Base-by-base conservation (phyloP, 2,888 invertebrate species). In the Drosophila picticornis region DNA sequence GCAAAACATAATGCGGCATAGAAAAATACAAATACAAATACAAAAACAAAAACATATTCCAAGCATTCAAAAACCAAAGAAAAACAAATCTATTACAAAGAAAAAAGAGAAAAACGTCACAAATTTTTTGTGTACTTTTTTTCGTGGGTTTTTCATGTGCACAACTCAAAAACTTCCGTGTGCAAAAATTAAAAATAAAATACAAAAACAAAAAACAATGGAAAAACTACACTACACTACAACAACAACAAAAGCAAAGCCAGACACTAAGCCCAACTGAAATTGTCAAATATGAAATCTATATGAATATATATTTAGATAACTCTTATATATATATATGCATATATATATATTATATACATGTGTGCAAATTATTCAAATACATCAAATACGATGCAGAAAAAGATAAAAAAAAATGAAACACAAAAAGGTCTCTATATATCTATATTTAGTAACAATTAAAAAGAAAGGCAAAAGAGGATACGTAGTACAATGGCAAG, bases 401-500 rank as follows among this genome's bases (percentile, higher is more conserved):
- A 53, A 63, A 68, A 19, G 34, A 43, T n/a, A 38, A 53, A 48
- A 59, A 38, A 58, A 27, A 19, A 25, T 40, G 48, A 77, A 65
- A 70, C 38, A 72, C 56, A 63, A 61, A 77, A 71, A 84, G 57
- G 73, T 83, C 73, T 73, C 64, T 77, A 80, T 85, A 84, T 84
- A 83, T 73, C 69, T 72, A 71, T 77, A 86, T 79, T 75, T 83
- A 87, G 86, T 81, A 80, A 89, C 70, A 84, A 90, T 83, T 89
- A 83, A 77, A 80, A 79, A 62, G 73, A 86, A 79, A 69, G 69
- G 58, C 40, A 32, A 31, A 40, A 56, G 62, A 60, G 90, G 88
- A 90, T 90, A 88, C 83, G 91, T 90, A 91, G 91, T 91, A 91
- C 91, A 91, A 91, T 79, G 90, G 84, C 82, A 85, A 90, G 90